Conservation (phyloP, 2,113 vertebrate genomes). For the Butorides virescens region DNA sequence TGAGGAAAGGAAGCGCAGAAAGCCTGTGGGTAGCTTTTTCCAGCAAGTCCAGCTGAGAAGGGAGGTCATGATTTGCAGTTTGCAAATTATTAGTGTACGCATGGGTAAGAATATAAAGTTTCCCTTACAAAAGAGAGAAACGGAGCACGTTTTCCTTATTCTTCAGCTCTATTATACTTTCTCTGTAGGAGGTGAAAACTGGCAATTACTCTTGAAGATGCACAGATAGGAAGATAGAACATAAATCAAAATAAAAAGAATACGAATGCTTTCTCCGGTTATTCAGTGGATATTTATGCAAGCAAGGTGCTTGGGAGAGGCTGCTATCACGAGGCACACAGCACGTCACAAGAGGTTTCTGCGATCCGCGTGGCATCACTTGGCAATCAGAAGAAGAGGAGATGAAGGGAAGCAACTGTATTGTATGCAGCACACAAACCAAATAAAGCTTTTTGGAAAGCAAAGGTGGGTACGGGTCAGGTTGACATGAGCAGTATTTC, state of each 20-base stretch:
- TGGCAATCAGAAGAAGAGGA: not conserved
- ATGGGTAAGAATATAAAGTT: not conserved
- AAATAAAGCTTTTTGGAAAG: conserved; percentile 9
- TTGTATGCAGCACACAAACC: not conserved
- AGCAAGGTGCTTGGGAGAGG: not conserved
- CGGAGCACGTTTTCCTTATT: conserved; percentile 5
- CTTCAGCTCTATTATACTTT: conserved; percentile 43
- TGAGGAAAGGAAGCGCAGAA: not conserved
- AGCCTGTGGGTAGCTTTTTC: not conserved
- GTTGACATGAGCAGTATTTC: not conserved
- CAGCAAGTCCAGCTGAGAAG: not conserved
- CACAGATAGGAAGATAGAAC: conserved; percentile 38
- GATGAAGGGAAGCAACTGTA: not conserved
- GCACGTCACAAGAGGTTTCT: not conserved
- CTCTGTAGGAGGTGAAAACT: conserved; percentile 39
- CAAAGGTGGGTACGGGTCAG: not conserved
- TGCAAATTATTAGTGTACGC: not conserved
- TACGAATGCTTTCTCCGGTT: conserved; percentile 11
- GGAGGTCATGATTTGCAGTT: conserved; percentile 16
- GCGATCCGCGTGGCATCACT: not conserved
- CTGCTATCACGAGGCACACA: not conserved
- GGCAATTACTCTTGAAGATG: conserved; percentile 57
- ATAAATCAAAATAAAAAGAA: conserved; percentile 58
- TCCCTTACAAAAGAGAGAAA: conserved; percentile 20
- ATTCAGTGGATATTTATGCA: conserved; percentile 39